These are phyloP conservation scores for Augochlorella aurata DNA, from an alignment of 2,888 invertebrate genomes.

Conservation along the genomic window DNA sequence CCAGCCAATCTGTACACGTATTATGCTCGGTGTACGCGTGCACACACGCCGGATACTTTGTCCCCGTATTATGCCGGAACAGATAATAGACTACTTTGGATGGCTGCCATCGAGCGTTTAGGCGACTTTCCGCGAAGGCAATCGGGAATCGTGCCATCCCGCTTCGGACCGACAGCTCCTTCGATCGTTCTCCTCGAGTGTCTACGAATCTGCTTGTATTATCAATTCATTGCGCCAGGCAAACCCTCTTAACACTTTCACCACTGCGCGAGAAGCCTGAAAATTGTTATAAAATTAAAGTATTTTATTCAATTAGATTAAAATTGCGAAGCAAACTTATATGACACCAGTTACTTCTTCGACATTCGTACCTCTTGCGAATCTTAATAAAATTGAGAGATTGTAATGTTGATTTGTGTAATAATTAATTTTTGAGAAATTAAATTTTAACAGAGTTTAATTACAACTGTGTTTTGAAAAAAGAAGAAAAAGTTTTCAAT, in stretches of 20 bases:
- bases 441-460: too few species aligned
- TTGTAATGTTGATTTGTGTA: too few species aligned
- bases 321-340: too few species aligned
- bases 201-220: not conserved
- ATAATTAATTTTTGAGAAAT: too few species aligned
- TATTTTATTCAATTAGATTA: too few species aligned
- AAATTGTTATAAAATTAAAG: too few species aligned
- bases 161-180: constrained; percentile 7
- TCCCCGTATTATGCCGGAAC: constrained; percentile 14
- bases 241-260: not conserved
- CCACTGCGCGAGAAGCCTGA: too few species aligned
- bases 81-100: constrained; percentile 47
- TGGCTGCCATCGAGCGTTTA: constrained; percentile 38
- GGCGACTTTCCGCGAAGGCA: constrained; percentile 22
- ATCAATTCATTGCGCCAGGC: not conserved
- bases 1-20: not conserved
- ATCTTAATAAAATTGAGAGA: too few species aligned
- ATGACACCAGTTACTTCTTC: too few species aligned
- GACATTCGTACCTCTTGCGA: too few species aligned
- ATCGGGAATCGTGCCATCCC: constrained; percentile 37
- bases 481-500: too few species aligned
- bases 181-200: constrained; percentile 6
- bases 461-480: too few species aligned
- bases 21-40: constrained; percentile 6
- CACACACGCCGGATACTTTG: constrained; percentile 16